phyloP scores from a whole-genome alignment of 2,113 vertebrate genomes.

The Ciconia boyciana region DNA sequence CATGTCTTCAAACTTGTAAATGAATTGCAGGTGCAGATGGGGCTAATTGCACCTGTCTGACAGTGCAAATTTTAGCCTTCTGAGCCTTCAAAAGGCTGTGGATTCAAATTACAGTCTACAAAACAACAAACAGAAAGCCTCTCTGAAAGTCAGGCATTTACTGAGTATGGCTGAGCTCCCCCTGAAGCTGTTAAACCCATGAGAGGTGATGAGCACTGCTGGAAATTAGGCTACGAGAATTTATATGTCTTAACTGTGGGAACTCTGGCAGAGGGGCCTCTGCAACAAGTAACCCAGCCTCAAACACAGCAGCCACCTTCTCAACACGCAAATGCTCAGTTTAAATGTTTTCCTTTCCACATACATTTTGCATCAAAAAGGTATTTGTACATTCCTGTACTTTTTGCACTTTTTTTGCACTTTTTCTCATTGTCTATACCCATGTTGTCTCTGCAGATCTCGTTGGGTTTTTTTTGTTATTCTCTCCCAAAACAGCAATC shows the following conservation, averaged over 20 bases:
- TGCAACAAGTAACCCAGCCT: neutral
- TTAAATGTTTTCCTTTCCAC: neutral
- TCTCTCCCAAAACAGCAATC: neutral
- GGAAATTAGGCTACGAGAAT: neutral
- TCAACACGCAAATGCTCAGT: neutral
- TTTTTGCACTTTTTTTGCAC: neutral
- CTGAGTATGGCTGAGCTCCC: neutral
- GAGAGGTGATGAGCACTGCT: neutral
- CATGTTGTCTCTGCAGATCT: neutral
- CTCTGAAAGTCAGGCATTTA: neutral
- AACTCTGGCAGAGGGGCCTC: neutral
- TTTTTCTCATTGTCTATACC: neutral
- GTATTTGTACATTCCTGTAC: neutral
- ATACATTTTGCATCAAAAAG: neutral
- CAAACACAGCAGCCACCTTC: neutral
- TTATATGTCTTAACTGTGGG: neutral
- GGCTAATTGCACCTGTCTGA: neutral
- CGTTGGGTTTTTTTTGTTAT: neutral
- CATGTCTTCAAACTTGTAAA: neutral
- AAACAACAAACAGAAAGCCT: neutral
- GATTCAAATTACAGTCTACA: neutral
- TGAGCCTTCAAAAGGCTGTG: neutral
- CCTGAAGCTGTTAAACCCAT: neutral
- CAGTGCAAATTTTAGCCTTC: neutral
- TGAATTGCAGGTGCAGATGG: neutral